Evolutionary conservation across 2,888 invertebrate genomes (phyloP), one percentile per base, ranked within the genome.

Genomic region (Andrena hattorfiana): DNA sequence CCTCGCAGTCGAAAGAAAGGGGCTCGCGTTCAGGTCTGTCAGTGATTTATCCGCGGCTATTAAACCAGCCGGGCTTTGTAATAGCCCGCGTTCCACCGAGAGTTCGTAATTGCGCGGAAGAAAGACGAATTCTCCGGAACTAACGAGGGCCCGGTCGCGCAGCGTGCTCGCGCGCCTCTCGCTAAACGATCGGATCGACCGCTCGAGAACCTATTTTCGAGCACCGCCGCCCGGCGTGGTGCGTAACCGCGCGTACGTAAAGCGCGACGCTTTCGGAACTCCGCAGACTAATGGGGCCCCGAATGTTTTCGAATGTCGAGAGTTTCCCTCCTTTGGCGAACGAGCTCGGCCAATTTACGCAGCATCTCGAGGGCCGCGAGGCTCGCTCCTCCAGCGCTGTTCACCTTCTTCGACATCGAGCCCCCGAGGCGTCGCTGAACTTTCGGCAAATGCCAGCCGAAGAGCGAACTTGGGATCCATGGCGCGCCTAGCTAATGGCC

Each of bases 61-160:
- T 68, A 83, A 85, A 77, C 85, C 73, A 72, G 74, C 73, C 66
- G 64, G 56, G 77, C 80, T 87, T 85, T 85, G 85, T 81, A 89
- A 83, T 74, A 73, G 83, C 62, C 71, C 73, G 80, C 79, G 77
- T 81, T 59, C 75, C 83, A 42, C 49, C 54, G 72, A 42, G 69
- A 35, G 67, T 62, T 60, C 70, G 83, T 89, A 87, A 89, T 85
- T 83, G 85, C 85, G 67, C 74, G 84, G 82, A 84, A 84, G 85
- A 81, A 77, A 89, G 89, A 85, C 85, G 86, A 87, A 90, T 91
- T 90, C 87, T 88, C 85, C 89, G 91, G 90, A 91, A 91, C 91
- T 91, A 91, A 91, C 91, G 91, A 91, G 90, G 85, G 81, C 63
- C 77, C 60, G 70, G 81, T 83, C 82, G 79, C 81, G 81, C 83